Percentiles rank a stretch among this genome's conserved stretches.
These are phyloP conservation scores for Rhopalosiphum padi DNA, from an alignment of 1,140 invertebrate species.

Conservation along the genomic window DNA sequence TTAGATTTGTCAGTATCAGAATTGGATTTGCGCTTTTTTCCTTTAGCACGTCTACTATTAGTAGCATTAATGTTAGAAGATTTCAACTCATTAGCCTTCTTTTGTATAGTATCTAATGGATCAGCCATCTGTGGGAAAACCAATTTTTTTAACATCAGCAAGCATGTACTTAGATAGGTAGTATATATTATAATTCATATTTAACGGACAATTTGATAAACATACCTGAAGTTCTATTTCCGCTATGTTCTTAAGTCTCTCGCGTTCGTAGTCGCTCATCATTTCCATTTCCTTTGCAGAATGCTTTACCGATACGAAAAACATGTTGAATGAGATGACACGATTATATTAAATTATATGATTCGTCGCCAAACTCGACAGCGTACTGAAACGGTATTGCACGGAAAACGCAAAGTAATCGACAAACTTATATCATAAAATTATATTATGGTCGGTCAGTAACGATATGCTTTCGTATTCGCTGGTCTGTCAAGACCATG, in stretches of 20 bases:
- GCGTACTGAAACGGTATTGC: background rate
- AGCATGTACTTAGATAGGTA: background rate
- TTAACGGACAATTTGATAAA: background rate
- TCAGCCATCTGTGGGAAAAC: conserved; percentile 5
- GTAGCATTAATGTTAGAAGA: background rate
- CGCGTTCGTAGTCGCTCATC: background rate
- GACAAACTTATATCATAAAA: background rate
- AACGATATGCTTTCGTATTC: background rate
- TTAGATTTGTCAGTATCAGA: background rate
- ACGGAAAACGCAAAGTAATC: background rate
- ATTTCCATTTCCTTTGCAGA: background rate
- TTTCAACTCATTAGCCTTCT: background rate
- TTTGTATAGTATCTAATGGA: background rate
- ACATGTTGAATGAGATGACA: background rate
- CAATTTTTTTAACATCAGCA: background rate
- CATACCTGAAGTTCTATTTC: background rate
- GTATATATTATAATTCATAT: background rate
- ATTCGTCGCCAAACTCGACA: background rate
- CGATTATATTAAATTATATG: background rate
- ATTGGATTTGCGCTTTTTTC: background rate
- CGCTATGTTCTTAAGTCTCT: background rate
- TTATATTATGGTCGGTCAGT: background rate
- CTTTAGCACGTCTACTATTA: background rate
- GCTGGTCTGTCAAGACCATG: background rate
- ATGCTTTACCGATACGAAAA: background rate